These are phyloP conservation scores for Xylocampa areola DNA, from an alignment of 2,888 invertebrate genomes.

Conservation along the genomic window DNA sequence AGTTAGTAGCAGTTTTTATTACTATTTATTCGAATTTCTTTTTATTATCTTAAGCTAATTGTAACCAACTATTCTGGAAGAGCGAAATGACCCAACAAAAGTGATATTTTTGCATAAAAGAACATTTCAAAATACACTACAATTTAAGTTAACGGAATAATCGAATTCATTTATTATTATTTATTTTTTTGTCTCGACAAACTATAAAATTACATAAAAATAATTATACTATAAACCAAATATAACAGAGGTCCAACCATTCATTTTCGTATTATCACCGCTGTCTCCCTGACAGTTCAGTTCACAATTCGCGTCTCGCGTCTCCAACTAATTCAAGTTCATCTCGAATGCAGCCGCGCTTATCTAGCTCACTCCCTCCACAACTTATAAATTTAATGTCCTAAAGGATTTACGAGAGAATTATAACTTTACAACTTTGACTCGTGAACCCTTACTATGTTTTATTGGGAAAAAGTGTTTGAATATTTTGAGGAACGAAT, in stretches of 20 bases:
- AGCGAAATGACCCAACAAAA: too few species aligned
- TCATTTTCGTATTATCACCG: conserved; percentile 29
- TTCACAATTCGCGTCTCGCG: conserved; percentile 34
- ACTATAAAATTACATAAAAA: background rate
- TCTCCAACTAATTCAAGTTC: conserved; percentile 68
- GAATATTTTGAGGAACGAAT: background rate
- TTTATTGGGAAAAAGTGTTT: background rate
- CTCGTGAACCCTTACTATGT: conserved; percentile 55
- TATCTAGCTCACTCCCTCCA: conserved; percentile 75
- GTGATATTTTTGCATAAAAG: too few species aligned
- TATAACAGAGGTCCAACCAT: conserved; percentile 3
- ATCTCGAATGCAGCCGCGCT: conserved; percentile 79
- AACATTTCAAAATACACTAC: too few species aligned
- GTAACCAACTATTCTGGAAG: too few species aligned
- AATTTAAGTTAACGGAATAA: too few species aligned
- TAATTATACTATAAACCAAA: conserved; percentile 7
- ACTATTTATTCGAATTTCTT: too few species aligned
- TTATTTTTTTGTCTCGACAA: too few species aligned
- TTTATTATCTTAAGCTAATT: too few species aligned
- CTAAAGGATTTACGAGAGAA: conserved; percentile 80
- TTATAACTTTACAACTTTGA: conserved; percentile 78
- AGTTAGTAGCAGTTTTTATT: too few species aligned
- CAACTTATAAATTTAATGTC: conserved; percentile 83
- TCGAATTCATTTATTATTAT: too few species aligned
- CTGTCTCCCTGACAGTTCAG: conserved; percentile 23